phyloP scores from a whole-genome alignment of 2,888 invertebrate species.

The Resseliella maxima region DNA sequence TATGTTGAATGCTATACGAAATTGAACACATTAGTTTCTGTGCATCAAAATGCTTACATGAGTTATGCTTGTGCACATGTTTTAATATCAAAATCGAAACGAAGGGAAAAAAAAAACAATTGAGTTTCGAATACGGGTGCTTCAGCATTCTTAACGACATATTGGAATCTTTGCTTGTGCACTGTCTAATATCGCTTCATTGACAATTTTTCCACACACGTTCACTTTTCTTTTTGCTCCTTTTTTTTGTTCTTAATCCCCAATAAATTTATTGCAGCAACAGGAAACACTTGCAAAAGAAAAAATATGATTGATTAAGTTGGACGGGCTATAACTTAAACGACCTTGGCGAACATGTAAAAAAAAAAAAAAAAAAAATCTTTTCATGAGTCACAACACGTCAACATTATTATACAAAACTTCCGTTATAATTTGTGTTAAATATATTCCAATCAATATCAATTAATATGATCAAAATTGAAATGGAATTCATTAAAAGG shows the following conservation, averaged over 20 bases:
- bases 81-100: neutral
- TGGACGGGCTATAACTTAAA: neutral
- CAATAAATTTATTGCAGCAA: neutral
- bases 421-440: neutral
- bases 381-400: conserved; percentile 1
- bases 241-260: neutral
- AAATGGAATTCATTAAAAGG: neutral
- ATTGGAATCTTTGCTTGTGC: neutral
- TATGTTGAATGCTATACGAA: neutral
- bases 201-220: neutral
- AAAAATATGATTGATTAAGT: neutral
- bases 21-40: neutral
- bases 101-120: too few relatives aligned
- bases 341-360: neutral
- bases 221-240: too few relatives aligned
- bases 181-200: neutral
- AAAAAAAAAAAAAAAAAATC: neutral
- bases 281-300: neutral
- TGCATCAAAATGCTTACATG: neutral
- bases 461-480: neutral
- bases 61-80: neutral
- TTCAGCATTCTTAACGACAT: neutral
- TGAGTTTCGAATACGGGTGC: neutral
- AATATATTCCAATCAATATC: conserved; percentile 16
- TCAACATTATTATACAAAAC: neutral